Conservation (phyloP, 2,888 invertebrate genomes). For the Teleiodes luculella region DNA sequence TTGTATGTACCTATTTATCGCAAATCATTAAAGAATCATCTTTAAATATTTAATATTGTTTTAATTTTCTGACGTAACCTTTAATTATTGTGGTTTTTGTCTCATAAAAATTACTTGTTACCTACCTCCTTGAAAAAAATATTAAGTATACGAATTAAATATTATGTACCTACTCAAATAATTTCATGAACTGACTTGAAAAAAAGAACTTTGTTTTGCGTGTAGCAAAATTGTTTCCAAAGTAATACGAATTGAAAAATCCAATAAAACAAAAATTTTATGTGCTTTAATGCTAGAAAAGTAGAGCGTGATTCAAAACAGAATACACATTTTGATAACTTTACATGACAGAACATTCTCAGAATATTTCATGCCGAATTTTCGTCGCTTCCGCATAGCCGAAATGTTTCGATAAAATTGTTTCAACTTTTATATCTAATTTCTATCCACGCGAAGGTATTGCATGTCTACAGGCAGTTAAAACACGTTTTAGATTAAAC, state of each 20-base stretch:
- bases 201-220: too few relatives aligned
- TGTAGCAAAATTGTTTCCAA: too few relatives aligned
- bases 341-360: constrained; percentile 19
- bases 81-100: too few relatives aligned
- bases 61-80: too few relatives aligned
- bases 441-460: constrained; percentile 44
- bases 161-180: too few relatives aligned
- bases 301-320: constrained; percentile 13
- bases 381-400: constrained; percentile 37
- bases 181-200: too few relatives aligned
- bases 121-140: too few relatives aligned
- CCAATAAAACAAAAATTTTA: constrained; percentile 13
- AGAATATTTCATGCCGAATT: constrained; percentile 32
- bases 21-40: too few relatives aligned
- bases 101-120: too few relatives aligned
- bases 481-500: constrained; percentile 66
- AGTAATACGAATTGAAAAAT: constrained; percentile 10
- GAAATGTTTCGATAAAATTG: constrained; percentile 37
- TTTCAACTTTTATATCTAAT: constrained; percentile 60
- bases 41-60: too few relatives aligned
- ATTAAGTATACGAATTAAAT: too few relatives aligned
- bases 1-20: too few relatives aligned
- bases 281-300: constrained; percentile 15
- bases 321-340: constrained; percentile 15
- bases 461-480: constrained; percentile 61